These are phyloP conservation scores for Vulpes ferrilata DNA, from an alignment of 2,113 vertebrate species.

Conservation along the genomic window DNA sequence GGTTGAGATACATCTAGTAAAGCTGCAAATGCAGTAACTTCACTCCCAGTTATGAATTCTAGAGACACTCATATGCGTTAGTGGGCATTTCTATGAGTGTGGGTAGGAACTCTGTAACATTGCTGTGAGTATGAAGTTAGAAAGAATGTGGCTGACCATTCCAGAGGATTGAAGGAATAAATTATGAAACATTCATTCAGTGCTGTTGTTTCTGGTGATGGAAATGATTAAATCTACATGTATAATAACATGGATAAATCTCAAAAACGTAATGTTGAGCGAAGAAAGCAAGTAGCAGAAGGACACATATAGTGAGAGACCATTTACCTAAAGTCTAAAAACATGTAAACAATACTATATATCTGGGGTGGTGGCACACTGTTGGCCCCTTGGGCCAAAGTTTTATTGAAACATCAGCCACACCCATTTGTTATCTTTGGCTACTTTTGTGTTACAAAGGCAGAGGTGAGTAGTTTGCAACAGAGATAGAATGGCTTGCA, in stretches of 20 bases:
- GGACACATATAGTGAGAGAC: background rate
- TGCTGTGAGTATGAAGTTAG: background rate
- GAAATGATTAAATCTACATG: background rate
- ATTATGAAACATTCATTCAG: background rate
- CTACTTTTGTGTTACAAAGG: background rate
- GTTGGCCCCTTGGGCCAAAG: background rate
- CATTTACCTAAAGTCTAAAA: constrained; percentile 11
- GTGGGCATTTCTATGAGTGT: background rate
- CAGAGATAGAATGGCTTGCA: background rate
- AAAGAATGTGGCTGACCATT: background rate
- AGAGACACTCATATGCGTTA: background rate
- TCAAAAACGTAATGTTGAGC: background rate
- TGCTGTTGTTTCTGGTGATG: background rate
- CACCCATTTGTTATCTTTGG: background rate
- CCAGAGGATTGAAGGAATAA: background rate
- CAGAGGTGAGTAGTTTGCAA: background rate
- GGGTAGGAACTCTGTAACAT: background rate
- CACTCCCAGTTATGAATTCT: background rate
- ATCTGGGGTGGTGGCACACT: background rate
- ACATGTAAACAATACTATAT: background rate
- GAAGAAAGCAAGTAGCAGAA: constrained; percentile 32
- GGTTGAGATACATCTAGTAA: background rate
- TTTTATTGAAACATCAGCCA: background rate
- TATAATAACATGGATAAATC: background rate
- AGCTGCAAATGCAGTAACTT: background rate